Percentiles rank a stretch among this genome's conserved stretches.
Evolutionary conservation across 1,140 invertebrate species (phyloP).

Genomic region (Bombus balteatus): DNA sequence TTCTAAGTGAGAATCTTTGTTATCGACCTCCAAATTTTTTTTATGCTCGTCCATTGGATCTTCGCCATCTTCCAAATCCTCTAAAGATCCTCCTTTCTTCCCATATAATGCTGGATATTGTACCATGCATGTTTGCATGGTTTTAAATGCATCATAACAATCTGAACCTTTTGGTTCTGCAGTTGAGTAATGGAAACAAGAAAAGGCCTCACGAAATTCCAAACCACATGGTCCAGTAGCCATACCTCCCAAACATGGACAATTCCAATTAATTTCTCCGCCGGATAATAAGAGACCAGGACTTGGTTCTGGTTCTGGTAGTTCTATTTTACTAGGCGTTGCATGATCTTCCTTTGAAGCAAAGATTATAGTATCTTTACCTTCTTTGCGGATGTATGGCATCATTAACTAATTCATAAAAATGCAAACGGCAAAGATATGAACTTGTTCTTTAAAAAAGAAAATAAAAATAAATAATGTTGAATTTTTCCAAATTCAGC

Average conservation of each 20-base stretch:
- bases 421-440: constrained; percentile 10
- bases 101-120: constrained; percentile 94
- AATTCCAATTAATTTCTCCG: constrained; percentile 98
- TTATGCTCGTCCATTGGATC: background rate
- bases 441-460: background rate
- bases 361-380: constrained; percentile 94
- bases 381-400: constrained; percentile 81
- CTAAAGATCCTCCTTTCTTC: constrained; percentile 80
- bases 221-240: constrained; percentile 96
- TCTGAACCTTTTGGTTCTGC: constrained; percentile 93
- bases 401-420: constrained; percentile 65
- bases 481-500: background rate
- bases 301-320: constrained; percentile 89
- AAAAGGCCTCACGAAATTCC: constrained; percentile 96
- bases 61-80: constrained; percentile 71
- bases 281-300: constrained; percentile 92
- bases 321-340: constrained; percentile 87
- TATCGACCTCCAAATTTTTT: constrained; percentile 1
- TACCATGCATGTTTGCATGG: constrained; percentile 96
- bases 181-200: constrained; percentile 95
- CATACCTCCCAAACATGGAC: constrained; percentile 97
- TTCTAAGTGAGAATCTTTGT: constrained; percentile 13
- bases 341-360: constrained; percentile 91
- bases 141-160: constrained; percentile 94
- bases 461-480: background rate